These are phyloP conservation scores for Abrostola triplasia DNA, from an alignment of 2,888 invertebrate genomes.

Conservation along the genomic window DNA sequence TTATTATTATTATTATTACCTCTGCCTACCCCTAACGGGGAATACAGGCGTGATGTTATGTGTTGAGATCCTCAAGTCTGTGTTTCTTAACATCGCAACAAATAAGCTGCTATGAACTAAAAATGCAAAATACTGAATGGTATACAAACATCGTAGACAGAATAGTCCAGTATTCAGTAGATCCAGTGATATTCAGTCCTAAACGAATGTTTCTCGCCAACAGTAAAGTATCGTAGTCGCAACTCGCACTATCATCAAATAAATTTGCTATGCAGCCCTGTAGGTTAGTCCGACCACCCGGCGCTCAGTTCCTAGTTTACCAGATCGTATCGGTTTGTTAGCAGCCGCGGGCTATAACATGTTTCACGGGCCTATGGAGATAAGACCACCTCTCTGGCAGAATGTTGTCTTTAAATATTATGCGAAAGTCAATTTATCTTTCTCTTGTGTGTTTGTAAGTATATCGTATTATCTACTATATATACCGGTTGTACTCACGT, in stretches of 20 bases:
- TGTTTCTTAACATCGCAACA: too few relatives aligned
- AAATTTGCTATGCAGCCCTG: conserved; percentile 29
- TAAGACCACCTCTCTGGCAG: conserved; percentile 36
- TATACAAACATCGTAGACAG: background rate
- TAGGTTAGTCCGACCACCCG: conserved; percentile 37
- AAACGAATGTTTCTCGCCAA: conserved; percentile 21
- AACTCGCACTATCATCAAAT: conserved; percentile 13
- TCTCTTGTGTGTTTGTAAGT: too few relatives aligned
- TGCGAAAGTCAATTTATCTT: too few relatives aligned
- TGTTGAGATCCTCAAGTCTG: too few relatives aligned
- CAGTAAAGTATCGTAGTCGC: conserved; percentile 16
- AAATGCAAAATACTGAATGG: too few relatives aligned
- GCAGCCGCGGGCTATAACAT: conserved; percentile 36
- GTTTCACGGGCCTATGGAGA: conserved; percentile 21
- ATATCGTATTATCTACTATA: too few relatives aligned
- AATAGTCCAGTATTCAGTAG: background rate
- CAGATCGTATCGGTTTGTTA: conserved; percentile 34
- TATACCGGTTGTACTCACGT: too few relatives aligned
- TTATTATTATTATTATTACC: too few relatives aligned
- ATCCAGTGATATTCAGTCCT: background rate
- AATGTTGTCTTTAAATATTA: conserved; percentile 32
- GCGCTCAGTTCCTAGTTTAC: conserved; percentile 24
- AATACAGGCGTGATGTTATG: too few relatives aligned
- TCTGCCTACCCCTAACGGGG: too few relatives aligned
- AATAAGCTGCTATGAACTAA: too few relatives aligned